These are phyloP conservation scores for Dorcus hopei DNA, from an alignment of 2,888 invertebrate species.

Conservation along the genomic window DNA sequence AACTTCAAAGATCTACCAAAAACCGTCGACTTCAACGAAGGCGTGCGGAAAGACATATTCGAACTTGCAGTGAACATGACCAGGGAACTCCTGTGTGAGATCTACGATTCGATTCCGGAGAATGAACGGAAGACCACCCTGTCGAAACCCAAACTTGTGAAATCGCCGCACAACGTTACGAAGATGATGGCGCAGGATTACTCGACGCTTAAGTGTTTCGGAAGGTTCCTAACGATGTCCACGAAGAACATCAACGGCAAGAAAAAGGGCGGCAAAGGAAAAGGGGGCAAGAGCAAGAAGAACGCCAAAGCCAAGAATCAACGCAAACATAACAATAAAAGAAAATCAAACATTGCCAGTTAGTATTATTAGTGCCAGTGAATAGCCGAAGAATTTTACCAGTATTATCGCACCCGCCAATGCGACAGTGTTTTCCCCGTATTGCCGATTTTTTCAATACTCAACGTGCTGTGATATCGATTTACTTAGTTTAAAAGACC, in stretches of 20 bases:
- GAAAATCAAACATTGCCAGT: neutral
- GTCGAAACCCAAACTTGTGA: constrained; percentile 1
- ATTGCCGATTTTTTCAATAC: neutral
- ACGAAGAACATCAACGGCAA: neutral
- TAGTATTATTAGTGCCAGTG: constrained; percentile 2
- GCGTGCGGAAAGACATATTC: constrained; percentile 48
- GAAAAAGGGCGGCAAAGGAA: constrained; percentile 3
- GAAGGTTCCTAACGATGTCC: constrained; percentile 2
- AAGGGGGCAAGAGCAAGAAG: neutral
- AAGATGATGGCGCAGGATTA: constrained; percentile 4
- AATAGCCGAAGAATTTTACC: constrained; percentile 1
- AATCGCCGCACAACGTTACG: constrained; percentile 1
- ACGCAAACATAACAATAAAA: neutral
- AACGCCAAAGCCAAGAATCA: constrained; percentile 2
- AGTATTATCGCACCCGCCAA: no score
- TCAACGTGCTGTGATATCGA: constrained; percentile 10
- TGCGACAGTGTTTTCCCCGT: neutral
- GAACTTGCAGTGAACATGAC: constrained; percentile 48
- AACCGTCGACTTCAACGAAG: constrained; percentile 27
- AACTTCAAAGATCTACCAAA: constrained; percentile 47
- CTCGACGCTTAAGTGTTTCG: neutral
- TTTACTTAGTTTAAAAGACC: no score
- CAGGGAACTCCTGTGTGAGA: constrained; percentile 55
- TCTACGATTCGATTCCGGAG: constrained; percentile 47
- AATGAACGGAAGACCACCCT: constrained; percentile 45